Evolutionary conservation across 2,113 vertebrate genomes (phyloP), one percentile per base, ranked within the genome.

Genomic region (Actenoides hombroni): DNA sequence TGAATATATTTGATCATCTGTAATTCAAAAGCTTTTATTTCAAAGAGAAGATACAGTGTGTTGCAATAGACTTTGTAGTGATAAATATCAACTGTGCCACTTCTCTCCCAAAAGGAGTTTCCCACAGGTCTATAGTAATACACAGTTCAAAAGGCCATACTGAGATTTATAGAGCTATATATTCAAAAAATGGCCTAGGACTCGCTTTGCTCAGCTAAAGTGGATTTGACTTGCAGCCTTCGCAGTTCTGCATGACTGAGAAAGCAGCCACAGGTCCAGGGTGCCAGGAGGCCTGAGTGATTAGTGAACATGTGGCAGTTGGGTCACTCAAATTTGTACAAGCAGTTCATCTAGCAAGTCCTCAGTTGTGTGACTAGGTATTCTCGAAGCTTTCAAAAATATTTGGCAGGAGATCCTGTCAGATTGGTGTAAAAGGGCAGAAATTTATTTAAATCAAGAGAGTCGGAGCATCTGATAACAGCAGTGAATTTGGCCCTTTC

Each of bases 101-200:
- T 94, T 96, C 86, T 79, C 82, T 96, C 94, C 94, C 94, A 92
- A 97, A 97, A 97, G 97, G 93, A 82, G 95, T 96, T 97, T 97
- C 95, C 96, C 96, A 97, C 95, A 97, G 93, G 96, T 92, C 81
- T 91, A 26, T 60, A 51, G 78, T 94, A 61, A 92, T 88, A 88
- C 2, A 88, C 84, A 94, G 95, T 97, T 97, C 94, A 97, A 96
- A 94, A 96, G 96, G 96, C 90, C 86, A 89, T 48, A 19, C 60
- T 78, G 88, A 93, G 79, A 96, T 96, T 95, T 94, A 95, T 87
- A 67, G 93, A 94, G 86, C 75, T 83, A 71, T 87, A 68, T 88
- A 76, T 88, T 94, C 46, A 39, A 90, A 84, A 91, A 77, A 85
- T 74, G 79, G 85, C 74, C 48, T 20, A 19, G 0, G 0, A 86